Conservation (phyloP, 2,113 vertebrate genomes). For the Tychaedon coryphoeus region DNA sequence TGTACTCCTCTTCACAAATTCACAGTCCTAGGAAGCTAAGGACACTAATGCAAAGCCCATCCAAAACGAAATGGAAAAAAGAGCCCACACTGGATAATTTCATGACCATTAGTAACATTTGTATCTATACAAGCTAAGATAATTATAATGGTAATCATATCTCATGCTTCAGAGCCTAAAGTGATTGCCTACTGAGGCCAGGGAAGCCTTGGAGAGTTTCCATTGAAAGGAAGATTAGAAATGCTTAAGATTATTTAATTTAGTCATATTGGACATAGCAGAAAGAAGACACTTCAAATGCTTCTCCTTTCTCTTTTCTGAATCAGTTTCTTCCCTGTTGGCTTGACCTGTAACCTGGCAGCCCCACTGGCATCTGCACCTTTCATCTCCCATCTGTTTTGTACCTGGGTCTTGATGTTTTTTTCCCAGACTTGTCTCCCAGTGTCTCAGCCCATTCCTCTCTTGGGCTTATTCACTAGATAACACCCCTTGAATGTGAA, state of each 20-base stretch:
- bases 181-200: conserved; percentile 44
- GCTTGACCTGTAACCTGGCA: neutral
- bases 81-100: conserved; percentile 3
- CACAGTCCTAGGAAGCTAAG: neutral
- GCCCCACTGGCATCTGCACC: neutral
- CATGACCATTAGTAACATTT: conserved; percentile 48
- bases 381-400: neutral
- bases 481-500: neutral
- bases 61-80: neutral
- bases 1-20: neutral
- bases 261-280: neutral
- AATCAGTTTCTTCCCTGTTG: neutral
- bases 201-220: conserved; percentile 38
- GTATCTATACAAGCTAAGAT: conserved; percentile 41
- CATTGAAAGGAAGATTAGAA: conserved; percentile 28
- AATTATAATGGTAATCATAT: conserved; percentile 52
- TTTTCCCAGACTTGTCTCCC: neutral
- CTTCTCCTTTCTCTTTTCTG: neutral
- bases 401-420: neutral
- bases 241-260: conserved; percentile 36
- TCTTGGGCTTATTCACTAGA: neutral
- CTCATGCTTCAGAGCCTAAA: conserved; percentile 57
- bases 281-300: neutral
- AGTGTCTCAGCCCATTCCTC: neutral
- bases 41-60: neutral